Evolutionary conservation across 2,888 invertebrate species (phyloP), one percentile per base, ranked within the genome.

Genomic region (Pollenia angustigena): DNA sequence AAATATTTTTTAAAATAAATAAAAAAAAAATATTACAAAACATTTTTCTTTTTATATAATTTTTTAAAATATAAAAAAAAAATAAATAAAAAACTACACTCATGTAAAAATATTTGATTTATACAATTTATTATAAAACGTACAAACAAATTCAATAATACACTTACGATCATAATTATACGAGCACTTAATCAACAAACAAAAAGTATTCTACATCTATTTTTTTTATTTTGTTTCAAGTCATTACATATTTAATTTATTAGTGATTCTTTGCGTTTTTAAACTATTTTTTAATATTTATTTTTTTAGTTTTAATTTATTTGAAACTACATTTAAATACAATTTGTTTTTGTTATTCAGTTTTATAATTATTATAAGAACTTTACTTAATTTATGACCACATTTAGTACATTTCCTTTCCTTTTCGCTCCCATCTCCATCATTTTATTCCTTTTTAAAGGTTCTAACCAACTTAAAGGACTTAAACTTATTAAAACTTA

Each of bases 61-160:
- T 9, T n/a, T 23, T 48, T 1, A 68, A 56, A 69, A 32, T 46
- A 54, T 16, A 52, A 9, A 46, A 60, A 68, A 42, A 8, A 40
- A 16, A 56, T 48, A 48, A 52, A 80, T n/a, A 50, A 74, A 68
- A 66, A 80, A 81, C 64, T 85, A 66, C 81, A 85, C 78, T 78
- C 32, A 54, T 82, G 72, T 81, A 85, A 79, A 85, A 85, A 85
- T 85, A 76, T 82, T 79, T 79, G 62, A 74, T 85, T 85, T 82
- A 82, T 85, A 85, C 78, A 85, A 81, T 82, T 32, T 82, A 48
- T 46, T 54, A 64, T 72, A 72, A 32, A 32, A 32, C 32, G 44
- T 46, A 40, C 62, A 42, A 2, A 48, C 62, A 64, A 16, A 44
- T 14, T 42, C 50, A 62, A 58, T 11, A 8, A 58, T 56, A 58